Evolutionary conservation across 1,140 invertebrate species (phyloP).

Genomic region (Lepidostoma basale): DNA sequence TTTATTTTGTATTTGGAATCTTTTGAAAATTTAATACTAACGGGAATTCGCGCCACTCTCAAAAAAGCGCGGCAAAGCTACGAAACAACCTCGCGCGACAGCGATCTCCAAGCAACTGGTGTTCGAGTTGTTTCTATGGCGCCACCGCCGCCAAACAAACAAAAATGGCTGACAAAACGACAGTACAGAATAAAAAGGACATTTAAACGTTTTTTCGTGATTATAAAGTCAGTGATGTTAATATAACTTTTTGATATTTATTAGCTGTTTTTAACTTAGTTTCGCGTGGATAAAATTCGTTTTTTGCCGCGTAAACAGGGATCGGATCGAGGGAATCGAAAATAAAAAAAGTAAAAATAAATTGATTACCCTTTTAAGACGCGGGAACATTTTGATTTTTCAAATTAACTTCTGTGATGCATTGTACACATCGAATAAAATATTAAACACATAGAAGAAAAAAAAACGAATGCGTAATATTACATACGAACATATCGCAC

Average conservation of each 20-base stretch:
- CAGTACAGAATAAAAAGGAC: too few species aligned
- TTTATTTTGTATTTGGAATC: not conserved
- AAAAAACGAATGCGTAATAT: too few species aligned
- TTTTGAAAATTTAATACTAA: slow-evolving; percentile 18
- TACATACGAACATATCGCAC: too few species aligned
- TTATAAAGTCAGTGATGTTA: too few species aligned
- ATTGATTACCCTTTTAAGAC: too few species aligned
- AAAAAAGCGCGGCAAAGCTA: not conserved
- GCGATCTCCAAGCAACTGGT: slow-evolving; percentile 16
- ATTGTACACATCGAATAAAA: too few species aligned
- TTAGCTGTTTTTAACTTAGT: not conserved
- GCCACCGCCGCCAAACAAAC: not conserved
- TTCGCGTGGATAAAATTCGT: not conserved
- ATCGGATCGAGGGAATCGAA: not conserved
- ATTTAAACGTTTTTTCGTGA: too few species aligned
- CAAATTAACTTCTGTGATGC: too few species aligned
- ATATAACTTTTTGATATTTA: not conserved
- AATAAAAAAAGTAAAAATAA: slow-evolving; percentile 15
- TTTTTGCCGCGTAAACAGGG: slow-evolving; percentile 11
- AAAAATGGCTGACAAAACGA: too few species aligned
- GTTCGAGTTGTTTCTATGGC: not conserved
- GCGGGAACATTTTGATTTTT: too few species aligned
- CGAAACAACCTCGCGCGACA: slow-evolving; percentile 3
- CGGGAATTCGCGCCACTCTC: not conserved
- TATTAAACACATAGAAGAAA: too few species aligned